These are phyloP conservation scores for Pterophyllum scalare DNA, from an alignment of 2,113 vertebrate species.

Conservation along the genomic window DNA sequence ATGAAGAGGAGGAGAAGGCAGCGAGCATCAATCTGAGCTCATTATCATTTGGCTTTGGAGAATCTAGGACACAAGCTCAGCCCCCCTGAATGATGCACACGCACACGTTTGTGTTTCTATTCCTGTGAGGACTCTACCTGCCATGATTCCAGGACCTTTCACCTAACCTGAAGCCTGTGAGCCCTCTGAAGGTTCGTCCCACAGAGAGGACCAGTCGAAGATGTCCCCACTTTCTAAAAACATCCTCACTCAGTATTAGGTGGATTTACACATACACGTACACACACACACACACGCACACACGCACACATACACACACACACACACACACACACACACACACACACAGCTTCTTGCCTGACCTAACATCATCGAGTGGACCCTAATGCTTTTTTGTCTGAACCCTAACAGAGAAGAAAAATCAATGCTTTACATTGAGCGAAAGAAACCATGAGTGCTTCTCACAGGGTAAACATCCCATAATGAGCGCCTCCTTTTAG, in stretches of 20 bases:
- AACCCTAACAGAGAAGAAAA: constrained; percentile 26
- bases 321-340: not conserved
- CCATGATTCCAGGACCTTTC: not conserved
- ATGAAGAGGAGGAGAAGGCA: constrained; percentile 15
- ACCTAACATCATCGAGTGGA: not conserved
- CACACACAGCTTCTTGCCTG: not conserved
- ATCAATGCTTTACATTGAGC: constrained; percentile 40
- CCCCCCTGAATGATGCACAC: constrained; percentile 21
- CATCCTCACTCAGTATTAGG: not conserved
- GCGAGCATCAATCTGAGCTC: constrained; percentile 65
- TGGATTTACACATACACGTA: no score
- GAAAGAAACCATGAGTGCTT: constrained; percentile 12
- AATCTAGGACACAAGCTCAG: constrained; percentile 64
- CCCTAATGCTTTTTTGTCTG: constrained; percentile 41
- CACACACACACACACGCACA: not conserved
- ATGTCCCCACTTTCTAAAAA: not conserved
- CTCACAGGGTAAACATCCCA: constrained; percentile 51
- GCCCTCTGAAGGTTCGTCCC: not conserved
- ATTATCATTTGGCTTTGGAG: constrained; percentile 67
- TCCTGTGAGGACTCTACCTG: not conserved
- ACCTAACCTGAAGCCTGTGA: not conserved
- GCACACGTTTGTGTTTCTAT: not conserved
- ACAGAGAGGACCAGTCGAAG: not conserved
- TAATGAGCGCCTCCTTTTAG: constrained; percentile 42
- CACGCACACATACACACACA: rapidly evolving